These are phyloP conservation scores for Strigops habroptila DNA, from an alignment of 2,113 vertebrate genomes.

Conservation along the genomic window DNA sequence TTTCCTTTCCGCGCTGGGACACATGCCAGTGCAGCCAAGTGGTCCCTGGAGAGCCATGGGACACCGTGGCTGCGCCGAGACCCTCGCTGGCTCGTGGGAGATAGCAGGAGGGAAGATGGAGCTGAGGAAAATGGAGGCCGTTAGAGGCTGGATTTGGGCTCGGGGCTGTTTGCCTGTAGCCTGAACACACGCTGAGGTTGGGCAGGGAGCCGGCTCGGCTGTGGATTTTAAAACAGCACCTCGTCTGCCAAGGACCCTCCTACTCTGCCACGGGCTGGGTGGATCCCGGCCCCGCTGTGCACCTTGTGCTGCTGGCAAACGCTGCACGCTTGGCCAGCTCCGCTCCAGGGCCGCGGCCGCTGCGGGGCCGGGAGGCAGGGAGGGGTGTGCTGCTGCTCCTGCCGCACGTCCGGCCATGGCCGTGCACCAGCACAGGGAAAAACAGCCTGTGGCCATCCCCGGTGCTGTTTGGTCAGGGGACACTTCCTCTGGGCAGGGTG, in stretches of 20 bases:
- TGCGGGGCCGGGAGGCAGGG: not conserved
- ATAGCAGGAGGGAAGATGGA: not conserved
- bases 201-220: not conserved
- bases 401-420: not conserved
- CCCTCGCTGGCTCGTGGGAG: not conserved
- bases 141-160: not conserved
- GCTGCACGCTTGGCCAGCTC: not conserved
- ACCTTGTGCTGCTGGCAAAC: not conserved
- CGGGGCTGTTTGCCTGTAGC: not conserved
- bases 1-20: slow-evolving; percentile 8
- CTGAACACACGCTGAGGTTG: not conserved
- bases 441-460: not conserved
- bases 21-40: not conserved
- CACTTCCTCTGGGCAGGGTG: not conserved
- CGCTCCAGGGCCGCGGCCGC: not conserved
- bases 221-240: not conserved
- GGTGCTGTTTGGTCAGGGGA: not conserved
- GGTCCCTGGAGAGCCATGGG: not conserved
- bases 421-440: not conserved
- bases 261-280: not conserved
- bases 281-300: not conserved
- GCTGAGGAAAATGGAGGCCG: not conserved
- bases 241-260: slow-evolving; percentile 35
- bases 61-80: rapidly evolving
- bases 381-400: not conserved